phyloP scores from a whole-genome alignment of 2,113 vertebrate genomes.

The Microcebus jonahi region DNA sequence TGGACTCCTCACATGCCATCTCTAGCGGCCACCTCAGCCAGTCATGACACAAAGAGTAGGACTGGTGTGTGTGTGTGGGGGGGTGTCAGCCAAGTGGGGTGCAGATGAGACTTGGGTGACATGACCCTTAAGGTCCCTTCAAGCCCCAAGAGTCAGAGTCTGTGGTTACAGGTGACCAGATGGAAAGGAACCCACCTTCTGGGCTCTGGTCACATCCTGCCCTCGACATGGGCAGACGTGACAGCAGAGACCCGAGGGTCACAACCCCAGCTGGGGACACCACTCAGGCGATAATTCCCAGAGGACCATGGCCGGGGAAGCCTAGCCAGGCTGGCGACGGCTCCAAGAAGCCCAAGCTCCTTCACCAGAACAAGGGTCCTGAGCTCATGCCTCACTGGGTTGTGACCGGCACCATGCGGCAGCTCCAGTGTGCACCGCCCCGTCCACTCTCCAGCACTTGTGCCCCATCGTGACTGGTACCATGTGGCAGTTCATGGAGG shows the following conservation, averaged over 20 bases:
- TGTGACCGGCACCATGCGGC: too few relatives aligned
- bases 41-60: background rate
- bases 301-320: background rate
- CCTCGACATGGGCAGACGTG: background rate
- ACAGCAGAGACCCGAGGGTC: background rate
- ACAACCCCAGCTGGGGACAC: background rate
- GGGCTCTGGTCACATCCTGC: background rate
- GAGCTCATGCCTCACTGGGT: background rate
- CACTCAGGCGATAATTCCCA: rapidly evolving
- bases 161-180: background rate
- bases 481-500: too few relatives aligned
- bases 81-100: background rate
- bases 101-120: rapidly evolving
- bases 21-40: background rate
- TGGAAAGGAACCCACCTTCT: too few relatives aligned
- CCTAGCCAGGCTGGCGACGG: background rate
- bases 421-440: too few relatives aligned
- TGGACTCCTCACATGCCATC: background rate
- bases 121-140: background rate
- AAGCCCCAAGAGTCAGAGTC: background rate
- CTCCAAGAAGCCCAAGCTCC: too few relatives aligned
- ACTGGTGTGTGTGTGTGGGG: rapidly evolving
- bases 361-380: rapidly evolving
- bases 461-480: too few relatives aligned
- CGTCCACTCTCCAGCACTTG: too few relatives aligned